Base-by-base conservation (phyloP, 2,113 vertebrate genomes). In the Epinephelus fuscoguttatus region DNA sequence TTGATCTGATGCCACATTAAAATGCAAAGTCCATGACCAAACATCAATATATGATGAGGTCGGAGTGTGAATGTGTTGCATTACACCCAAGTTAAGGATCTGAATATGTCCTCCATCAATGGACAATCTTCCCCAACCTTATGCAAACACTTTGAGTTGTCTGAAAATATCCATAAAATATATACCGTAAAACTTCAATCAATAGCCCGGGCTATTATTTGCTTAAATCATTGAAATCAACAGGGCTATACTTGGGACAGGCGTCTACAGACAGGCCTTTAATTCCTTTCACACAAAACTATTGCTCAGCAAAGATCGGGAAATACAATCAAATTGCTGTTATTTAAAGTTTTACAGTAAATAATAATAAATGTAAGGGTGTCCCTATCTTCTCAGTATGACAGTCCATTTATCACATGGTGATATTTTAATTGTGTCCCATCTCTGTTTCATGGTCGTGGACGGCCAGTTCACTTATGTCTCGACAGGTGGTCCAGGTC, bases 401-500 rank as follows among this genome's bases (percentile, higher is more conserved):
- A 45, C 37, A 14, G 62, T 62, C 14, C 2, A 15, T 45, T 30
- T 19, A 53, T 10, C 4, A 17, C 10, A 0, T 33, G 7, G 6
- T 23, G 7, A 10, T 7, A 21, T 55, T 45, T 61, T 64, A 7
- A 59, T 7, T 37, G 21, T 52, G 4, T 42, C 33, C 56, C 21
- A 4, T 6, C 12, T 27, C 19, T 53, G 3, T 56, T 15, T 49
- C 18, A 12, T 30, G 23, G 59, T 30, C 4, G 4, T 69, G 19
- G 8, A 69, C 74, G 2, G 42, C 75, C 69, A 42, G 50, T 37
- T 70, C 50, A 53, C 61, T 0, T 4, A 90, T 89, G 81, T 75
- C 76, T 37, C 70, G 2, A 11, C 78, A 82, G 75, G 92, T 91
- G 78, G 82, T 94, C 70, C 70, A 62, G 50, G 75, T 23, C 62